Percentiles rank a stretch among this genome's conserved stretches.
These are phyloP conservation scores for Pandemis corylana DNA, from an alignment of 2,888 invertebrate genomes.

Conservation along the genomic window DNA sequence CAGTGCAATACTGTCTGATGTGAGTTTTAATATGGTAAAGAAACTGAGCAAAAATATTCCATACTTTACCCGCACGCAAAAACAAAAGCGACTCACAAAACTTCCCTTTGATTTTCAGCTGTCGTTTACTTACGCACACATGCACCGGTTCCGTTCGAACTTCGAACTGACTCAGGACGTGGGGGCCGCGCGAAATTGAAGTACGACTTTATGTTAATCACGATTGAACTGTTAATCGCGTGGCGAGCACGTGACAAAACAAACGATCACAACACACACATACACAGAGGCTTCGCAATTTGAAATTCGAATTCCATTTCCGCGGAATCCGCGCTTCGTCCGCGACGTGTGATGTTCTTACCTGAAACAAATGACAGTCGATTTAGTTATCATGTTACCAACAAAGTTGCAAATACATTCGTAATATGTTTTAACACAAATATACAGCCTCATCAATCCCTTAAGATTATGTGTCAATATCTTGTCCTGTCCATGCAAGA, in stretches of 20 bases:
- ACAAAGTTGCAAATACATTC: not conserved
- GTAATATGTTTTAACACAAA: too few relatives aligned
- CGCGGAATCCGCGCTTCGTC: slow-evolving; percentile 39
- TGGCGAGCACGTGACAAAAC: slow-evolving; percentile 68
- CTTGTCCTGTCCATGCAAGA: not conserved
- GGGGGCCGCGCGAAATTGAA: slow-evolving; percentile 67
- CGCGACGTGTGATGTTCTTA: slow-evolving; percentile 60
- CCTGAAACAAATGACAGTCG: slow-evolving; percentile 74
- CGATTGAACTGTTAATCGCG: slow-evolving; percentile 72
- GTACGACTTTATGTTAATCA: slow-evolving; percentile 73
- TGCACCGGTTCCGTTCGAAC: slow-evolving; percentile 48
- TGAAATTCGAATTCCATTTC: slow-evolving; percentile 65
- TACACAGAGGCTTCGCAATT: slow-evolving; percentile 57
- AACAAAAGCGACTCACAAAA: slow-evolving; percentile 54
- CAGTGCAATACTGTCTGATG: not conserved
- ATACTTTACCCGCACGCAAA: slow-evolving; percentile 26
- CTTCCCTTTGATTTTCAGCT: slow-evolving; percentile 72
- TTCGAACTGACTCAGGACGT: slow-evolving; percentile 51
- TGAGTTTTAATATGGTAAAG: not conserved
- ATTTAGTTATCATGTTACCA: slow-evolving; percentile 28
- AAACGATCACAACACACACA: slow-evolving; percentile 66
- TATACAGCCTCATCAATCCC: too few relatives aligned
- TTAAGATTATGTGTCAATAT: too few relatives aligned
- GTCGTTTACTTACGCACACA: slow-evolving; percentile 65
- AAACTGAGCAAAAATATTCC: slow-evolving; percentile 12